Evolutionary conservation across 2,113 vertebrate species (phyloP).

Genomic region (Lamprologus speciosus): DNA sequence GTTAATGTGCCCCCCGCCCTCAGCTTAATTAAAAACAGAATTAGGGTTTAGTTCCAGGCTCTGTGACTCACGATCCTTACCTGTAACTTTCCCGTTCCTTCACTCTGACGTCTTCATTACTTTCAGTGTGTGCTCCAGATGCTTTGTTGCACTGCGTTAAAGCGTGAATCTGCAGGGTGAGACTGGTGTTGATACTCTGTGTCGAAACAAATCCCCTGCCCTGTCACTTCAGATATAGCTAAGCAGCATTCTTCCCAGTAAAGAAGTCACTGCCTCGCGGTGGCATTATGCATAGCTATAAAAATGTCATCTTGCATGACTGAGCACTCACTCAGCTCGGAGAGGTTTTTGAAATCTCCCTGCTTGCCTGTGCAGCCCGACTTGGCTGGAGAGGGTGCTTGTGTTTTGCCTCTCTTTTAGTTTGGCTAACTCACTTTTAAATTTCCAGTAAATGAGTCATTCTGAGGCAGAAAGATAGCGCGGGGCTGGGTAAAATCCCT

Average conservation of each 20-base stretch:
- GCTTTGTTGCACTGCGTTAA: not conserved
- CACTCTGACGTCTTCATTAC: not conserved
- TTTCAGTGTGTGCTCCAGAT: not conserved
- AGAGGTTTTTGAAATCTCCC: slow-evolving; percentile 14
- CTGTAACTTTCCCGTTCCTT: not conserved
- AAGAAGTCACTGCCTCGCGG: slow-evolving; percentile 10
- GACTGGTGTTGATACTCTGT: not conserved
- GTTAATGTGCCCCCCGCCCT: not conserved
- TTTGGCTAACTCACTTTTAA: not conserved
- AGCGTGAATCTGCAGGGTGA: not conserved
- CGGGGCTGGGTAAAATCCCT: not conserved
- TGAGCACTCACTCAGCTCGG: slow-evolving; percentile 1
- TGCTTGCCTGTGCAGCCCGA: not conserved
- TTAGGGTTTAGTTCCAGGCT: not conserved
- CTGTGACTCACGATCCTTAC: not conserved
- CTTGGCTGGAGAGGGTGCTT: not conserved
- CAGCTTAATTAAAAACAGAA: not conserved
- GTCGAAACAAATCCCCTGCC: slow-evolving; percentile 19
- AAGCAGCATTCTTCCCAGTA: not conserved
- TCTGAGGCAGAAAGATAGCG: not conserved
- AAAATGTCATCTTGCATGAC: slow-evolving; percentile 48
- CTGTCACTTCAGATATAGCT: slow-evolving; percentile 22
- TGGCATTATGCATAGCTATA: slow-evolving; percentile 43
- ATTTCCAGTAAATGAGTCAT: not conserved
- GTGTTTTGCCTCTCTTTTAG: not conserved